Evolutionary conservation across 2,113 vertebrate genomes (phyloP).

Genomic region (Eretmochelys imbricata): DNA sequence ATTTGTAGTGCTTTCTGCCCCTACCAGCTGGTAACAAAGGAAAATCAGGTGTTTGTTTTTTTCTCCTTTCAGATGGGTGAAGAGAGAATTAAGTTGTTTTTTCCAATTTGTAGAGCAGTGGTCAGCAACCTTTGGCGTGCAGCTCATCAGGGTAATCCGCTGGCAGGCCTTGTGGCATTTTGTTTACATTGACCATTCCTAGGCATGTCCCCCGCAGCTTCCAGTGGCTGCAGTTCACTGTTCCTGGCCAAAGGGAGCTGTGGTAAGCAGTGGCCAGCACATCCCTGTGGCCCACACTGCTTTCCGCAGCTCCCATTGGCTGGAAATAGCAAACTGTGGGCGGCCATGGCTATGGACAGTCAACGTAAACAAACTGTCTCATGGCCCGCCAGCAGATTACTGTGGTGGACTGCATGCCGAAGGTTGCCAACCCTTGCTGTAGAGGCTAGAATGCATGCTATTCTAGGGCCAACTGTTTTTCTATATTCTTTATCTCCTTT

Average conservation of each 20-base stretch:
- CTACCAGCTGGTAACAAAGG: not conserved
- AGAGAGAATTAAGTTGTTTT: not conserved
- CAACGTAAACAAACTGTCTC: too few species aligned
- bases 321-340: too few species aligned
- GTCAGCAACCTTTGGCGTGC: not conserved
- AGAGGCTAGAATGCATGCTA: not conserved
- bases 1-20: not conserved
- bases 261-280: too few species aligned
- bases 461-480: not conserved
- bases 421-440: not conserved
- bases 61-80: not conserved
- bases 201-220: too few species aligned
- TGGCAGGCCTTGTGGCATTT: too few species aligned
- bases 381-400: too few species aligned
- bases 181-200: too few species aligned
- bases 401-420: rapidly evolving
- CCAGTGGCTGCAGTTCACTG: too few species aligned
- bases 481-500: constrained; percentile 9
- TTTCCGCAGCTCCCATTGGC: too few species aligned
- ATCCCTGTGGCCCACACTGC: too few species aligned
- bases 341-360: too few species aligned
- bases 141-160: too few species aligned
- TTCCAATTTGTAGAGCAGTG: not conserved
- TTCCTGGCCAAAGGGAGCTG: not conserved
- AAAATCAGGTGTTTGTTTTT: not conserved